A percentile compares a stretch with the other conserved stretches of the same genome.
phyloP scores from a whole-genome alignment of 1,140 invertebrate genomes.

The Penaeus vannamei region DNA sequence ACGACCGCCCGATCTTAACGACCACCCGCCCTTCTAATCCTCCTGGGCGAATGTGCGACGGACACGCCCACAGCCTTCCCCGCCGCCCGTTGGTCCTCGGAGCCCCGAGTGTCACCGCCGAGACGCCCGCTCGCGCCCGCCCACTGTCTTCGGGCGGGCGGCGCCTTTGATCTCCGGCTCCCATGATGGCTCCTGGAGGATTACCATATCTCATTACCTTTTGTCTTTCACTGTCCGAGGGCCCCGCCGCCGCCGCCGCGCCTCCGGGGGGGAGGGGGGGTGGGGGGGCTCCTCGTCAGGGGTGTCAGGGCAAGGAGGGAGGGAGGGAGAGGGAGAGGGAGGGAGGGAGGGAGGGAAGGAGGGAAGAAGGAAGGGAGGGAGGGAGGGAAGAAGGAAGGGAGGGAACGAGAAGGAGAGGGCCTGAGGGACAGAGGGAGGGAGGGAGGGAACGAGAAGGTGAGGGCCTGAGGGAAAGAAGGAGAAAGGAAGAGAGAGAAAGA shows the following conservation, averaged over 20 bases:
- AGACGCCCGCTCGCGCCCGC: too few species aligned
- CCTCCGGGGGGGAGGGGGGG: background rate
- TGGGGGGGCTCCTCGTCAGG: background rate
- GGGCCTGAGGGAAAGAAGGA: background rate
- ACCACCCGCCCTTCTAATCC: too few species aligned
- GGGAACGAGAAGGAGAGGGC: background rate
- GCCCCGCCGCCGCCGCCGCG: background rate
- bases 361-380: background rate
- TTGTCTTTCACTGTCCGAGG: too few species aligned
- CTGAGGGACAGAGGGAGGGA: background rate
- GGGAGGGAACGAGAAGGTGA: background rate
- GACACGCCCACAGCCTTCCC: too few species aligned
- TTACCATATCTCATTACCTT: too few species aligned
- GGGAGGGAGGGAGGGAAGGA: background rate
- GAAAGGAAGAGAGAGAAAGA: conserved; percentile 18
- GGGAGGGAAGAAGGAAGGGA: background rate
- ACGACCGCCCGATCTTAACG: too few species aligned
- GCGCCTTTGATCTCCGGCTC: too few species aligned
- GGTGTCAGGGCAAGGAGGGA: background rate
- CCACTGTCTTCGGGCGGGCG: too few species aligned
- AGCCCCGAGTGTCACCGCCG: too few species aligned
- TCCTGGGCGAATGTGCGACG: too few species aligned
- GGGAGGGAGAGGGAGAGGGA: background rate
- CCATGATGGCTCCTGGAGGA: too few species aligned
- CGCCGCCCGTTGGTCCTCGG: too few species aligned